Evolutionary conservation across 2,888 invertebrate genomes (phyloP).

Genomic region (Eupithecia tripunctaria): DNA sequence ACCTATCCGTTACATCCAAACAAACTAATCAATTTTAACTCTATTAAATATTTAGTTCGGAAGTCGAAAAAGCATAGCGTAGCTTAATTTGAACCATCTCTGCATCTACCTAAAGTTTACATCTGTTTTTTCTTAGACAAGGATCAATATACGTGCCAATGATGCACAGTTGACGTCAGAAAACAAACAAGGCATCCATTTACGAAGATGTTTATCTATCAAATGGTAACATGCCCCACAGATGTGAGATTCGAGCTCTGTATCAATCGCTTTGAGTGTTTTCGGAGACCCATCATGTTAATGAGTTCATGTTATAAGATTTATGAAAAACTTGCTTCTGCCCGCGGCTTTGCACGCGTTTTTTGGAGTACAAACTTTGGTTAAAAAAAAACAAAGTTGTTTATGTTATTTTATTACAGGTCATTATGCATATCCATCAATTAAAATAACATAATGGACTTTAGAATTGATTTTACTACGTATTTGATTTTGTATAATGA

Average conservation of each 20-base stretch:
- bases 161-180: constrained; percentile 43
- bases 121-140: neutral
- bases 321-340: no score
- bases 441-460: no score
- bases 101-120: neutral
- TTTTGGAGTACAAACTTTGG: no score
- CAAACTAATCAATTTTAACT: neutral
- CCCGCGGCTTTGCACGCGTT: no score
- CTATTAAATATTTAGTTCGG: neutral
- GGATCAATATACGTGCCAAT: neutral
- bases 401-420: no score
- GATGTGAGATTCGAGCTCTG: constrained; percentile 48
- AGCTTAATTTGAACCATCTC: neutral
- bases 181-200: constrained; percentile 39
- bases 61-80: neutral
- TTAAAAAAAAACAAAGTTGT: no score
- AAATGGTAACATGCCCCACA: constrained; percentile 55
- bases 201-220: constrained; percentile 46
- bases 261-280: neutral
- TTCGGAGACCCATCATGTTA: constrained; percentile 16
- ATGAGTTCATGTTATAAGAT: constrained; percentile 1
- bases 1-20: no score
- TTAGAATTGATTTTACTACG: no score
- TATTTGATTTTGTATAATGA: no score
- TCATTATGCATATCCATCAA: no score